Percentiles rank a stretch among this genome's conserved stretches.
These are phyloP conservation scores for Sebastiscus tertius DNA, from an alignment of 2,797 vertebrate genomes.

Conservation along the genomic window DNA sequence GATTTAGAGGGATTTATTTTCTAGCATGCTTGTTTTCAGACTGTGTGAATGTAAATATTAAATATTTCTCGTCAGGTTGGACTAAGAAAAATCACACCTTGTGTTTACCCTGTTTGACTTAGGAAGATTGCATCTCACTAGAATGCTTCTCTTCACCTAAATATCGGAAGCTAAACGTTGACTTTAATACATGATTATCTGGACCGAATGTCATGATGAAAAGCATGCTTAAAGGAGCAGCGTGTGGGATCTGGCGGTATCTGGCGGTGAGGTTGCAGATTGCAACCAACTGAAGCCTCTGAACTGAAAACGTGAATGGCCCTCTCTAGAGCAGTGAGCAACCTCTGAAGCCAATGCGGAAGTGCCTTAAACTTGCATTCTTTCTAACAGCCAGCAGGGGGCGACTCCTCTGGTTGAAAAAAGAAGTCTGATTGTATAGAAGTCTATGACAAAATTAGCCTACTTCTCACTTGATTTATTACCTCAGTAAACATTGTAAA, in stretches of 20 bases:
- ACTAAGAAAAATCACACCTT: neutral
- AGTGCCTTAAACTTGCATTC: neutral
- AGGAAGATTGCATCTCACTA: neutral
- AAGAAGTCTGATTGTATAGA: neutral
- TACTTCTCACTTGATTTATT: neutral
- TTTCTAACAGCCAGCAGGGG: neutral
- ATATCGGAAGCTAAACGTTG: neutral
- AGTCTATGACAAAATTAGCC: neutral
- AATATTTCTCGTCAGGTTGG: conserved; percentile 9
- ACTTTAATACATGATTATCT: neutral
- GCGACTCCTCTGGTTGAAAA: neutral
- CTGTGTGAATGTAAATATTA: conserved; percentile 3
- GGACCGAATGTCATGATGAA: neutral
- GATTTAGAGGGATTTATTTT: conserved; percentile 30
- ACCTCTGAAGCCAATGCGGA: neutral
- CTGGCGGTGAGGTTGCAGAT: neutral
- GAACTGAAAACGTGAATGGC: no score
- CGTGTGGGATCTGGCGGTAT: no score
- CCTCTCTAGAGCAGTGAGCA: no score
- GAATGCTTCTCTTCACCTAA: neutral
- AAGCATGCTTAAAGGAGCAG: neutral
- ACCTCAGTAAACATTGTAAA: no score
- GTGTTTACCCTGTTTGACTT: neutral
- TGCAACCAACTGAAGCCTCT: no score
- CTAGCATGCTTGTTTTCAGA: conserved; percentile 16